A percentile compares a stretch with the other conserved stretches of the same genome.
Conservation (phyloP, 2,888 invertebrate species). For the Cephonodes hylas region DNA sequence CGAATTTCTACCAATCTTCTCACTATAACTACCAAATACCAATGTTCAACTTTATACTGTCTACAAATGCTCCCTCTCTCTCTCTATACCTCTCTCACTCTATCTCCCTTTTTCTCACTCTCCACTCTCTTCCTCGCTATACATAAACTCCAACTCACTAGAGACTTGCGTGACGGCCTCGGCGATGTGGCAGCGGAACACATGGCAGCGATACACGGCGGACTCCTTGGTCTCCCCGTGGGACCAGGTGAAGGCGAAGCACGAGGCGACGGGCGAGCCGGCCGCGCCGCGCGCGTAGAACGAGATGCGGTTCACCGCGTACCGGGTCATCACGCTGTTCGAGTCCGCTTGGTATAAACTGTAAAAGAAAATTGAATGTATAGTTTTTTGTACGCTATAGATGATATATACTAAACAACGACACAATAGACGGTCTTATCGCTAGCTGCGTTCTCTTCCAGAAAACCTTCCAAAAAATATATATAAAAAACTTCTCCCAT, state of each 20-base stretch:
- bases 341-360: conserved; percentile 91
- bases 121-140: not conserved
- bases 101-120: too few species aligned
- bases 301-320: conserved; percentile 94
- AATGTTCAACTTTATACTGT: too few species aligned
- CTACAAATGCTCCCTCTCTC: too few species aligned
- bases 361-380: conserved; percentile 15
- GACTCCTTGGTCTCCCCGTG: conserved; percentile 94
- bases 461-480: too few species aligned
- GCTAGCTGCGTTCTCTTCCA: too few species aligned
- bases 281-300: conserved; percentile 96
- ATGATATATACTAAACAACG: not conserved
- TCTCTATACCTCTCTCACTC: too few species aligned
- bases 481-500: too few species aligned
- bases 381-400: not conserved
- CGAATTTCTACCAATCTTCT: too few species aligned
- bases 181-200: conserved; percentile 96
- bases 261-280: conserved; percentile 91
- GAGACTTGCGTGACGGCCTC: conserved; percentile 93
- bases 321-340: conserved; percentile 91
- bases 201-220: conserved; percentile 97
- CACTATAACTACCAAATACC: too few species aligned
- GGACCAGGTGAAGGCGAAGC: conserved; percentile 99
- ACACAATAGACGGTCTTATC: not conserved
- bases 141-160: conserved; percentile 70